Conservation (phyloP, 2,797 vertebrate species). For the Delichon dasypus region DNA sequence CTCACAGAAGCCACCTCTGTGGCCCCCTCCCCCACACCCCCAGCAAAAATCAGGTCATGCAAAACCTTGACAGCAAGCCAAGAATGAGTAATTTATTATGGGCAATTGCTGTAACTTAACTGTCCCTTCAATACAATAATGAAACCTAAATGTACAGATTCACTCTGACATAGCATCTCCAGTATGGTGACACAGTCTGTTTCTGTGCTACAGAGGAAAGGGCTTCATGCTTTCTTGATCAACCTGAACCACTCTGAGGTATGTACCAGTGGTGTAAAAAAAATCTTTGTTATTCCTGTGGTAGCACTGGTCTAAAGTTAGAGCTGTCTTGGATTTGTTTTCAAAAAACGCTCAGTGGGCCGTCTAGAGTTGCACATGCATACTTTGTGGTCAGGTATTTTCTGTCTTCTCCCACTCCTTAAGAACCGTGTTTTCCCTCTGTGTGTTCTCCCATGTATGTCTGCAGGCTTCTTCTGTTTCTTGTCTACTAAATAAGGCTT, state of each 20-base stretch:
- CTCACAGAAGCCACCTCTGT: not conserved
- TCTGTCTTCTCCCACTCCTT: not conserved
- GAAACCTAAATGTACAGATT: not conserved
- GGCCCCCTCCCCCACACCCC: too few relatives aligned
- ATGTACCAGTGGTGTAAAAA: not conserved
- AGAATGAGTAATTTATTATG: not conserved
- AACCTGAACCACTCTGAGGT: not conserved
- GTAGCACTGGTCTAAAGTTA: not conserved
- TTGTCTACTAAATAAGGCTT: not conserved
- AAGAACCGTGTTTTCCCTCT: not conserved
- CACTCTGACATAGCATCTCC: not conserved
- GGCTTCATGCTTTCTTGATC: not conserved
- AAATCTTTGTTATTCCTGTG: not conserved
- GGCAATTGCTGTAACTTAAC: not conserved
- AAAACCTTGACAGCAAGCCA: not conserved
- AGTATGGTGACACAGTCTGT: fast-evolving
- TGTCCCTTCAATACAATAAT: not conserved
- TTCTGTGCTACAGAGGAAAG: not conserved
- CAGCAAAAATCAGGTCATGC: not conserved
- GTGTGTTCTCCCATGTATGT: not conserved
- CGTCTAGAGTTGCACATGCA: not conserved
- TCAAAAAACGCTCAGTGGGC: not conserved
- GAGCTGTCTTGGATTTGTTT: not conserved
- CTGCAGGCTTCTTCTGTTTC: not conserved
- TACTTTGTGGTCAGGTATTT: not conserved